Evolutionary conservation across 2,888 invertebrate species (phyloP), one percentile per base, ranked within the genome.

Genomic region (Listrodromus nycthemerus): DNA sequence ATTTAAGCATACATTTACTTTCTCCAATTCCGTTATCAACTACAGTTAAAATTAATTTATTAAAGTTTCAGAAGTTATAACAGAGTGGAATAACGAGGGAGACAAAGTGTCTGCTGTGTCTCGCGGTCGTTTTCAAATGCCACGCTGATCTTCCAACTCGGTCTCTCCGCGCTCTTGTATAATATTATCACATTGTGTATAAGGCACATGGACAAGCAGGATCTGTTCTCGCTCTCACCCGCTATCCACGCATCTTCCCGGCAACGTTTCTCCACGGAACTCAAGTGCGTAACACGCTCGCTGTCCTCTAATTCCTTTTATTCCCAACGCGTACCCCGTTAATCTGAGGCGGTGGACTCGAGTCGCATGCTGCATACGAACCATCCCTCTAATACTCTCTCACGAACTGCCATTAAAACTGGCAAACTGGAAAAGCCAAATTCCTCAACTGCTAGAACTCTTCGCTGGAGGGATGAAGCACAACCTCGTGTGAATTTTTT

Each of bases 321-420:
- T 88, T 87, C 87, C 88, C 87, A 83, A 81, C 86, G 85, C 87
- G 86, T 87, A 86, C 86, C 86, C 87, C 83, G 87, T 87, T 88
- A 89, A 89, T 89, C 88, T 87, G 65, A 70, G 81, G 81, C 86
- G 85, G 83, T 85, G 84, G 84, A 86, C 80, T 67, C 37, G 71
- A 80, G 80, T 75, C 80, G 81, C n/a, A n/a, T 55, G 79, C 63
- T 24, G 66, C 55, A 79, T 48, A 70, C 69, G 55, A 71, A 65
- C 55, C n/a, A 33, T 19, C 19, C 66, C n/a, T 71, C 82, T 55
- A 55, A 33, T 48, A 80, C 65, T 76, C 80, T 55, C 80, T 69
- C 67, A 76, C 76, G 82, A 74, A 78, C 73, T 70, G 24, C 79
- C 76, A 80, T 82, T 84, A 55, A 84, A 86, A 78, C 82, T 76